Base-by-base conservation (phyloP, 2,797 vertebrate genomes). In the Cichlasoma orientale region DNA sequence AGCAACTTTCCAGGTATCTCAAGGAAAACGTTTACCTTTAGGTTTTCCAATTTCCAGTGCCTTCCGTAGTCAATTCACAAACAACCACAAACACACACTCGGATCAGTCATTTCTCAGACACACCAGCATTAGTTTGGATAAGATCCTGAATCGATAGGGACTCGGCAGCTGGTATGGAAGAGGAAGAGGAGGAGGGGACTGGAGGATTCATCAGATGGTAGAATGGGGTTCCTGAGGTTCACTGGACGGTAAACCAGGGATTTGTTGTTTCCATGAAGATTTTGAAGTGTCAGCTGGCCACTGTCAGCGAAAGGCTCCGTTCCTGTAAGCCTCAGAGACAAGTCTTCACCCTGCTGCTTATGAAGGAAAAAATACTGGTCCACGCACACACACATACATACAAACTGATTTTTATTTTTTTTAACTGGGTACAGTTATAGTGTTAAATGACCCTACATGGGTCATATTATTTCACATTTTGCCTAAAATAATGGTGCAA, bases 181-280 rank as follows among this genome's bases (percentile, higher is more conserved):
- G 63, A 79, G 74, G 71, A 80, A 18, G 63, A 55, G 25, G 54
- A 77, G 38, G 47, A 53, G 2, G 54, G 77, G 55, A 72, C 53
- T 44, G 56, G 66, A 91, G 68, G 85, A 90, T 83, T 85, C 90
- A 50, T 50, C 88, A 56, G 52, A 63, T 59, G 55, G 14, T 79
- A 63, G 54, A 33, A 63, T 73, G 74, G 85, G n/a, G 8, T 76
- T 84, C 29, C 73, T 58, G 82, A 61, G 82, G 56, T 74, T 77
- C 78, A 75, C 38, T 33, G 2, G 74, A 50, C 69, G 57, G 36
- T 55, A 21, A 56, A 70, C 27, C 18, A 19, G 56, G 66, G 29
- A 80, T 10, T 59, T 33, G 73, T 57, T 53, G 25, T 78, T 71
- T 79, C 71, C 74, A 54, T 63, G 79, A 90, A 77, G 77, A 90